phyloP scores from a whole-genome alignment of 2,113 vertebrate species.

The Antigone vipio region DNA sequence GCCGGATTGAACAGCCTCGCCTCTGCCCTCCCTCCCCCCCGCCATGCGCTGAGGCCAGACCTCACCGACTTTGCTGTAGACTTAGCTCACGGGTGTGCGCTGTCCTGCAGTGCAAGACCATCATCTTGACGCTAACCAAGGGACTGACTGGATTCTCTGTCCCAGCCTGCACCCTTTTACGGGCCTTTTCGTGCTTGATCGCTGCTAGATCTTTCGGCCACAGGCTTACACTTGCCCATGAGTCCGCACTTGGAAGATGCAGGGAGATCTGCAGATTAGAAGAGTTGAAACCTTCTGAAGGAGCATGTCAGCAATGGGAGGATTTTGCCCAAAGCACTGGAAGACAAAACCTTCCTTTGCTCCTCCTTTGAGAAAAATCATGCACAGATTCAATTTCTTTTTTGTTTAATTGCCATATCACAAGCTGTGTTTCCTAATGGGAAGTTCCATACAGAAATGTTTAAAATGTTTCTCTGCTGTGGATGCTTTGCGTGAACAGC shows the following conservation, averaged over 20 bases:
- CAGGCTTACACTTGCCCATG: not conserved
- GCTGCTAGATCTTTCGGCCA: not conserved
- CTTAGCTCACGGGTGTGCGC: fast-evolving
- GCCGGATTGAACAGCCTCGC: not conserved
- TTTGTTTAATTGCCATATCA: not conserved
- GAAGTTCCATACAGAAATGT: not conserved
- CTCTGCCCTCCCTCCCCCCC: not conserved
- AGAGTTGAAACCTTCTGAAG: not conserved
- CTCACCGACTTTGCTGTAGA: fast-evolving
- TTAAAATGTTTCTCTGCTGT: not conserved
- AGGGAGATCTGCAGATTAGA: not conserved
- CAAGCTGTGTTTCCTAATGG: not conserved
- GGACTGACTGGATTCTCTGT: not conserved
- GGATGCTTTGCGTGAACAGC: not conserved
- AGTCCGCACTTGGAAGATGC: not conserved
- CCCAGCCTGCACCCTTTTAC: not conserved
- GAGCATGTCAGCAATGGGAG: not conserved
- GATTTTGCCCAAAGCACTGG: not conserved
- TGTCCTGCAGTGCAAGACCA: fast-evolving
- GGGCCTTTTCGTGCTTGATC: not conserved
- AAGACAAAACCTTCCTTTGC: not conserved
- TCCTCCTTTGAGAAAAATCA: not conserved
- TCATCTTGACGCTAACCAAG: not conserved
- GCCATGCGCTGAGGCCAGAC: fast-evolving
- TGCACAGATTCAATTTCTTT: not conserved